Conservation (phyloP, 1,140 invertebrate species). For the Drosophila bocqueti region DNA sequence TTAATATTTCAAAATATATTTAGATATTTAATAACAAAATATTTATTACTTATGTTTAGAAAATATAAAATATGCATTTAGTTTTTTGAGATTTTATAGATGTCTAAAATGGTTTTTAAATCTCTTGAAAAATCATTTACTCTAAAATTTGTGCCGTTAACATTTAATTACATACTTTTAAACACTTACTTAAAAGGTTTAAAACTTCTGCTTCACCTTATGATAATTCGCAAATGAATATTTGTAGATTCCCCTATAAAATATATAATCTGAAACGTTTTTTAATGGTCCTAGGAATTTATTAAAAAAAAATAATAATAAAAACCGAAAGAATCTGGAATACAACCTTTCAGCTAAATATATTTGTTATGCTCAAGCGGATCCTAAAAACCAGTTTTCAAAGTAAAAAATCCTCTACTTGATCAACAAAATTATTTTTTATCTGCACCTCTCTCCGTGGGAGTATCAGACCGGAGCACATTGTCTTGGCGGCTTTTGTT, state of each 20-base stretch:
- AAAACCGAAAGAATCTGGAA: neutral
- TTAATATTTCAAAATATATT: no score
- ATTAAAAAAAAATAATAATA: neutral
- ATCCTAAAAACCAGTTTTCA: neutral
- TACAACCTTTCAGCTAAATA: neutral
- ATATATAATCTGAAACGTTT: no score
- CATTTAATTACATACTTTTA: no score
- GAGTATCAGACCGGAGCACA: constrained; percentile 38
- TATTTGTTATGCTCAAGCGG: neutral
- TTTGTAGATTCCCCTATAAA: no score
- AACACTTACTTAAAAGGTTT: no score
- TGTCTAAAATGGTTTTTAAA: neutral
- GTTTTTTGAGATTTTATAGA: neutral
- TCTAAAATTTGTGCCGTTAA: no score
- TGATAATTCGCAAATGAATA: no score
- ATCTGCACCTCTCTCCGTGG: constrained; percentile 28
- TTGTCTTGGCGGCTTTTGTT: constrained; percentile 44
- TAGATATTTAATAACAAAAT: no score
- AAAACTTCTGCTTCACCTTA: no score
- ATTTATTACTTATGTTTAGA: no score
- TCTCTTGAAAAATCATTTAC: no score
- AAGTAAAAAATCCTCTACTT: neutral
- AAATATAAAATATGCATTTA: no score
- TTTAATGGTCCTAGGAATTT: neutral
- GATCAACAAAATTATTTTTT: neutral